Evolutionary conservation across 2,888 invertebrate species (phyloP), one percentile per base, ranked within the genome.

Genomic region (Eustalomyia histrio): DNA sequence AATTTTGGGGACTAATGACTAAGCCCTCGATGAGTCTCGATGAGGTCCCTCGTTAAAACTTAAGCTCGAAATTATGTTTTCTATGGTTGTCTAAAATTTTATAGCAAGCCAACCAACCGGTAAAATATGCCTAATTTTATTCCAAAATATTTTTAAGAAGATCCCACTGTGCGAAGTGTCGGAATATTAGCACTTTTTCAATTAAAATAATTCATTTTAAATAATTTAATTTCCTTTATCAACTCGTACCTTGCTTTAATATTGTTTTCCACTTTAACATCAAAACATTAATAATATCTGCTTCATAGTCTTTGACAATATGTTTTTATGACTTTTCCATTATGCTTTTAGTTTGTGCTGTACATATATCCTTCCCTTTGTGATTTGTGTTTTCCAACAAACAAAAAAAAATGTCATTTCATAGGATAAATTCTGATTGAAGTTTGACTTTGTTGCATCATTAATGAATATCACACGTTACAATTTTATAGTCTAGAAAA

Each of bases 401-500:
- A 39, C 3, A 35, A 39, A 39, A 39, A 39, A 47, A 47, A 12
- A 47, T 12, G 43, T 47, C 4, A 47, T 47, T 47, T 47, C 6
- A n/a, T 1, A n/a, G 43, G 3, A 14, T 1, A 47, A 47, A 1
- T 1, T n/a, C 14, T n/a, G 43, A 47, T 55, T 18, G 60, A 12
- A 39, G 21, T 55, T 50, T n/a, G 8, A 35, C 64, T 76, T 39
- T 69, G 61, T 80, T 76, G 68, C 72, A 73, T 58, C 63, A 72
- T 72, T 76, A 73, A 68, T 80, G 73, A 68, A 67, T 72, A 55
- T 72, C 63, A 76, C 80, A 80, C 69, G 52, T 79, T 29, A 14
- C 43, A 55, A n/a, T 33, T 60, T 35, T 60, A 47, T n/a, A 14
- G 43, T 47, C 43, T 47, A 47, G n/a, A 47, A 47, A 47, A 47